Evolutionary conservation across 2,797 vertebrate genomes (phyloP).

Genomic region (Sebastes paucispinis): DNA sequence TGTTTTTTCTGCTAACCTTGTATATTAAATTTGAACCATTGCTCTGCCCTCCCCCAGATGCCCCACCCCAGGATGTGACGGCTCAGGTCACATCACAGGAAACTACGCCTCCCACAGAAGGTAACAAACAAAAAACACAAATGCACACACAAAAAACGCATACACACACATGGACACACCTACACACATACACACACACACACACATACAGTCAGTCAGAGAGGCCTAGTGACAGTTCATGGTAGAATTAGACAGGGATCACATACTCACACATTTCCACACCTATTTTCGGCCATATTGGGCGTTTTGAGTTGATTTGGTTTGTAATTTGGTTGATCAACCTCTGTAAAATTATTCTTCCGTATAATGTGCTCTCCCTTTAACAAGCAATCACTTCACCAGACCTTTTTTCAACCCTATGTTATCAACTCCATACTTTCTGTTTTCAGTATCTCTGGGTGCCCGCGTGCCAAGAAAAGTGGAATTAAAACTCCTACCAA

Average conservation of each 20-base stretch:
- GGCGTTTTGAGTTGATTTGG: constrained; percentile 56
- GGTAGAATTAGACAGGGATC: constrained; percentile 72
- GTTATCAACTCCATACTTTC: constrained; percentile 87
- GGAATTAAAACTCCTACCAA: constrained; percentile 98
- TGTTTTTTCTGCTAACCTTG: not conserved
- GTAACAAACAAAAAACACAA: constrained; percentile 72
- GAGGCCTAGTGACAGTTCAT: constrained; percentile 79
- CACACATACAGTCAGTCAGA: constrained; percentile 68
- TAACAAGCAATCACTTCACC: constrained; percentile 61
- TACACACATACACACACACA: constrained; percentile 41
- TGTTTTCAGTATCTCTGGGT: constrained; percentile 98
- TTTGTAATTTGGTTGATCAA: constrained; percentile 61
- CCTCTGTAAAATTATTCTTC: constrained; percentile 55
- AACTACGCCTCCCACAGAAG: constrained; percentile 98
- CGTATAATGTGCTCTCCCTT: constrained; percentile 68
- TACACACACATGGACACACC: constrained; percentile 11
- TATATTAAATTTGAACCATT: not conserved
- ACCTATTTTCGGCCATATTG: constrained; percentile 44
- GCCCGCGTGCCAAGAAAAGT: constrained; percentile 99
- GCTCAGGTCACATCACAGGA: constrained; percentile 97
- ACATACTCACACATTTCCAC: constrained; percentile 66
- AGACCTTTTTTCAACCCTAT: constrained; percentile 80
- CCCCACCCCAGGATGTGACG: constrained; percentile 97
- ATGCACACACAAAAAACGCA: not conserved
- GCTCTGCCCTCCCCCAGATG: constrained; percentile 82